Conservation (phyloP, 2,888 invertebrate species). For the Lasioglossum vierecki region DNA sequence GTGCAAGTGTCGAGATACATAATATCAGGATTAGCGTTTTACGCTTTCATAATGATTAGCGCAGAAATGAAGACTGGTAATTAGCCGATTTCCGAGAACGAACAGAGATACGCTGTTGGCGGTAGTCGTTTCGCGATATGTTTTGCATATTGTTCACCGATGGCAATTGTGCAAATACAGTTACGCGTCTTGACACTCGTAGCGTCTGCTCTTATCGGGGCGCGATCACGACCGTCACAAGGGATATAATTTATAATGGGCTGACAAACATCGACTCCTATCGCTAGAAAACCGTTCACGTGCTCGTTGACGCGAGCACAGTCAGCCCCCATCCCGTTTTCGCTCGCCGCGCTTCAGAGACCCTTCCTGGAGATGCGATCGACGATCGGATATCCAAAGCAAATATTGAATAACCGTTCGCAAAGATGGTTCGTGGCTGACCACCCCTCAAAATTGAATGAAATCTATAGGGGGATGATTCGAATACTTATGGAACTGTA, state of each 20-base stretch:
- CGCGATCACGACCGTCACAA: conserved; percentile 37
- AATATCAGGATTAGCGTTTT: not conserved
- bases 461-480: not conserved
- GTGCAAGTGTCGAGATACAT: no score
- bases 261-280: conserved; percentile 42
- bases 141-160: conserved; percentile 34
- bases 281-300: conserved; percentile 25
- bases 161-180: conserved; percentile 64
- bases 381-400: not conserved
- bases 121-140: not conserved
- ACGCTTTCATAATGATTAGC: not conserved
- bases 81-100: conserved; percentile 3
- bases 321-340: not conserved
- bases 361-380: not conserved
- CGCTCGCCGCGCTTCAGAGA: not conserved
- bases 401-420: conserved; percentile 1
- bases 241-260: conserved; percentile 51
- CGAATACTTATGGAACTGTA: not conserved
- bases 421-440: not conserved
- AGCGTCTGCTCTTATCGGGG: conserved; percentile 55
- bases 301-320: not conserved
- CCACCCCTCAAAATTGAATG: not conserved
- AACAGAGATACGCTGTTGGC: conserved; percentile 7
- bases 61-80: not conserved
- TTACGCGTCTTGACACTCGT: conserved; percentile 44